Percentiles rank a stretch among this genome's conserved stretches.
phyloP scores from a whole-genome alignment of 1,140 invertebrate species.

The Drosophila insularis region DNA sequence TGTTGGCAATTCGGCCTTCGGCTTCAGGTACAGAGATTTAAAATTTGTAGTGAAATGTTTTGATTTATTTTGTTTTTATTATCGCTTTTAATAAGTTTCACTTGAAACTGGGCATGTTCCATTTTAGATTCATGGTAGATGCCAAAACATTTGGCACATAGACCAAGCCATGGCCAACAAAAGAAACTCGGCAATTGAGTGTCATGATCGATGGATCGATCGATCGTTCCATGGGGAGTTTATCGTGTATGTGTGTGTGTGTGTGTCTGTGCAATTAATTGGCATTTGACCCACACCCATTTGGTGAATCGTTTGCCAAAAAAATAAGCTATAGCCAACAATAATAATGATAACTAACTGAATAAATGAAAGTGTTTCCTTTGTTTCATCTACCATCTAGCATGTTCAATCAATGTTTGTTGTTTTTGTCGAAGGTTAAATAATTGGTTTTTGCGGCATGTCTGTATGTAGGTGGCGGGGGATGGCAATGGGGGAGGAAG shows the following conservation, averaged over 20 bases:
- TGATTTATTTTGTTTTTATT: background rate
- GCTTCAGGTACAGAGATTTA: conserved; percentile 4
- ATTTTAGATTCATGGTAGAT: conserved; percentile 8
- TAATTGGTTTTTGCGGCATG: background rate
- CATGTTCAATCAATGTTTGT: background rate
- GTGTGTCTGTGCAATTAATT: conserved; percentile 26
- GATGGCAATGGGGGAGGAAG: background rate
- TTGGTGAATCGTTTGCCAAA: conserved; percentile 16
- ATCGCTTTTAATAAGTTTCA: conserved; percentile 34
- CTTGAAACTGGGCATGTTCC: conserved; percentile 29
- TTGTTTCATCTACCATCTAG: background rate
- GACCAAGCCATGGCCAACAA: conserved; percentile 1
- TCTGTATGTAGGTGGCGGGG: background rate
- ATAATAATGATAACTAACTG: background rate
- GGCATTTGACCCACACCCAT: conserved; percentile 42
- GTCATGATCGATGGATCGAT: background rate
- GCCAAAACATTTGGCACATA: background rate
- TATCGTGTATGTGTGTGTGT: conserved; percentile 15
- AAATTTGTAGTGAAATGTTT: conserved; percentile 28
- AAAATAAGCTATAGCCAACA: conserved; percentile 20
- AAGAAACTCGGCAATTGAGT: background rate
- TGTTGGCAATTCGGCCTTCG: conserved; percentile 53
- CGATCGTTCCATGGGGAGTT: background rate
- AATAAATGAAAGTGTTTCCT: conserved; percentile 21
- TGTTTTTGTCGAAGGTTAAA: background rate